Percentiles rank a stretch among this genome's conserved stretches.
phyloP scores from a whole-genome alignment of 2,888 invertebrate genomes.

The Cryptophagus acutangulus region DNA sequence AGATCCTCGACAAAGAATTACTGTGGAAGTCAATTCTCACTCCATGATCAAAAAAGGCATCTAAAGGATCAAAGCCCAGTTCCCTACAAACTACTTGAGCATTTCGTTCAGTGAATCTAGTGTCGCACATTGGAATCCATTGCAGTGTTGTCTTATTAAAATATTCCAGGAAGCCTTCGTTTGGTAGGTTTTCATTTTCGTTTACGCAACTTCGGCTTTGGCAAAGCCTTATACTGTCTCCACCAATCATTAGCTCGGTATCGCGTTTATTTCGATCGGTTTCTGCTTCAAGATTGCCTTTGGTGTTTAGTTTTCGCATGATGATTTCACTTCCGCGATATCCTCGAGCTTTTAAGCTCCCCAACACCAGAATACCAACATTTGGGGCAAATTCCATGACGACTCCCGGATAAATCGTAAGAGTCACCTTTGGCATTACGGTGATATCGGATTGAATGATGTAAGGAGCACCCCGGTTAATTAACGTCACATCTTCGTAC shows the following conservation, averaged over 20 bases:
- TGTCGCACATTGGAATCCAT: constrained; percentile 96
- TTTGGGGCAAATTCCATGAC: constrained; percentile 91
- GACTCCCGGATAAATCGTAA: constrained; percentile 85
- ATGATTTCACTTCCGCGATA: constrained; percentile 68
- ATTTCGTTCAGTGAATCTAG: constrained; percentile 91
- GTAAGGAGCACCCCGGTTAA: constrained; percentile 62
- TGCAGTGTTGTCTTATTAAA: constrained; percentile 93
- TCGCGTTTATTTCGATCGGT: constrained; percentile 47
- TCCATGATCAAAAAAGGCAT: constrained; percentile 83
- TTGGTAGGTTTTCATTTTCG: constrained; percentile 53
- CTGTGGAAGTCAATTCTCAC: constrained; percentile 84
- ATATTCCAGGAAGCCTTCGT: constrained; percentile 89
- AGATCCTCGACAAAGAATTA: constrained; percentile 78
- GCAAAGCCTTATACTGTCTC: constrained; percentile 70
- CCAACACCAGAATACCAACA: constrained; percentile 92
- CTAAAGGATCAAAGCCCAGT: constrained; percentile 82
- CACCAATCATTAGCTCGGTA: constrained; percentile 53
- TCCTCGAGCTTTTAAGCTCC: constrained; percentile 81
- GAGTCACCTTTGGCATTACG: constrained; percentile 87
- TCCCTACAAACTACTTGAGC: constrained; percentile 95
- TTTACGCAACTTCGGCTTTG: constrained; percentile 68
- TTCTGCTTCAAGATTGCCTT: constrained; percentile 40
- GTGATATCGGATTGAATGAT: constrained; percentile 85
- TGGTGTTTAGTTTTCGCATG: constrained; percentile 61
- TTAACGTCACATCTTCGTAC: constrained; percentile 60